Evolutionary conservation across 1,140 invertebrate species (phyloP), one percentile per base, ranked within the genome.

Genomic region (Mizuhopecten yessoensis): DNA sequence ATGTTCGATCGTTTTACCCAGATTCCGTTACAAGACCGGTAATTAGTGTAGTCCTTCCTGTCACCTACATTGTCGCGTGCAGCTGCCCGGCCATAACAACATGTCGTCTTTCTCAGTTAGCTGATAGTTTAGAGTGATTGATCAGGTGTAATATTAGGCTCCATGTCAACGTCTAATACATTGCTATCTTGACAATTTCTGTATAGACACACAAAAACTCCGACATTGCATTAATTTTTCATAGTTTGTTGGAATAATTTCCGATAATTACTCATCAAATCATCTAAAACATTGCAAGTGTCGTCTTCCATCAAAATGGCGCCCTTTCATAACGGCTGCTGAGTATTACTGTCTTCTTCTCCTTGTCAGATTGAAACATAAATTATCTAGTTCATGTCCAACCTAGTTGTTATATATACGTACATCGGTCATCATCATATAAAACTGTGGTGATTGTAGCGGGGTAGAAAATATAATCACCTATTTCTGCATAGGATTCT

Each of bases 231-330:
- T 75, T 75, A 75, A 75, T 75, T 75, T 75, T 75, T 75, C 57
- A 75, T 75, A 75, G 57, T 75, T 75, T 75, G 57, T 75, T 75
- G 57, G 29, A 75, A 75, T 75, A 29, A 75, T 75, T 75, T 75
- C 57, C 57, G 57, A 75, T 75, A 75, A 75, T 75, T 75, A 75
- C 57, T 75, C 57, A 75, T 75, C 57, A 75, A 75, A 75, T 75
- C 57, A 75, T 75, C 57, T 75, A 75, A 75, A 75, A 75, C 57
- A 75, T 75, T 29, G n/a, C 57, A 29, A n/a, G 23, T 75, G 57
- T 29, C 23, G 11, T 75, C 57, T 29, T 75, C 57, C n/a, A 75
- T 75, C 57, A 75, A 75, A 75, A n/a, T 17, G 29, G 57, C 29
- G 57, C 23, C 57, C 57, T 75, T 29, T 75, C 2, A 75, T 75